Base-by-base conservation (phyloP, 1,140 invertebrate species). In the Eumeta japonica region DNA sequence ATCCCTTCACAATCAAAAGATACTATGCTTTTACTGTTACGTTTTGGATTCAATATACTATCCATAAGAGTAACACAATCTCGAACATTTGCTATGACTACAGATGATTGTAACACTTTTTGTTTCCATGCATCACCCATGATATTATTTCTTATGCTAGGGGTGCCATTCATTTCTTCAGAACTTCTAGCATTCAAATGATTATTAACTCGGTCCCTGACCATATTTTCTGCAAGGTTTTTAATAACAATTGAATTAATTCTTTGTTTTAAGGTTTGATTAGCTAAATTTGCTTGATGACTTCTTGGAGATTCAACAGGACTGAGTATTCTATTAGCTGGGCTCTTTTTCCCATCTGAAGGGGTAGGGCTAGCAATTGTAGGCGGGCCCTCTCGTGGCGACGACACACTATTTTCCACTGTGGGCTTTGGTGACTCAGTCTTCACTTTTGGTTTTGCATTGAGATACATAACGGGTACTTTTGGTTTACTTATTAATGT, bases 1-100 rank as follows among this genome's bases (percentile, higher is more conserved):
- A 95, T 87, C 12, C 92, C 92, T 76, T 96, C 92, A 50, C 88
- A 92, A 65, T 95, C 92, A 47, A 94, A 83, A 0, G 88, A 88
- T 16, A 95, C 73, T 20, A 86, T 82, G 34, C 45, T 59, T 39
- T 71, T 74, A 39, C 79, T 67, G 14, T 58, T 53, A 10, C 58
- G 63, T 49, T 81, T 81, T 28, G 79, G 75, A 49, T 79, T 80
- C 50, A 90, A 78, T 36, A 95, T 86, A 32, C 88, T 85, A 19
- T 88, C 86, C 15, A 92, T 80, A 35, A 94, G 79, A 51, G 86
- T 80, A 39, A 82, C 65, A 62, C 87, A 86, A 50, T 94, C 90
- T 51, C 85, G 82, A 0, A 84, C 72, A 62, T 81, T 89, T 11
- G 85, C 83, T 46, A 93, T 83, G 28, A 92, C 85, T 46, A 83